Conservation (phyloP, 2,797 vertebrate genomes). For the Phrynocephalus vlangalii region DNA sequence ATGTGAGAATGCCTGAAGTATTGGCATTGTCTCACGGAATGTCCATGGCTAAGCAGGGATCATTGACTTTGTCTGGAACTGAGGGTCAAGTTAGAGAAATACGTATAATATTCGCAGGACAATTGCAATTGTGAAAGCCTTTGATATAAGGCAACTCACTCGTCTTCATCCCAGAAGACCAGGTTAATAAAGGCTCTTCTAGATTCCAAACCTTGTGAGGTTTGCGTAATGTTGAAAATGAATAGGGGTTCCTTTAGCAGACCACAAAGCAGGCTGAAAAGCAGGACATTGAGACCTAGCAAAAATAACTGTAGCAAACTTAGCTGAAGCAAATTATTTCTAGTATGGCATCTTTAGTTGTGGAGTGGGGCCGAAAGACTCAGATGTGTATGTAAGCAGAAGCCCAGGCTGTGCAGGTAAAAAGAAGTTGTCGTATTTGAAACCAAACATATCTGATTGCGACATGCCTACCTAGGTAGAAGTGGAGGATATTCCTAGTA, state of each 20-base stretch:
- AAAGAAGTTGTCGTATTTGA: neutral
- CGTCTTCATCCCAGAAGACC: neutral
- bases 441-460: too few species aligned
- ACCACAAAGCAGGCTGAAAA: neutral
- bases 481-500: too few species aligned
- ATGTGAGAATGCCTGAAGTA: too few species aligned
- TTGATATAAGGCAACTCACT: neutral
- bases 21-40: too few species aligned
- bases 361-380: neutral
- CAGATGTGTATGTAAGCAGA: too few species aligned
- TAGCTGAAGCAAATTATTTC: neutral
- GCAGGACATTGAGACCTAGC: neutral
- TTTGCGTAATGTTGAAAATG: neutral
- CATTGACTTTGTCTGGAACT: conserved; percentile 9
- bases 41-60: too few species aligned
- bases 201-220: neutral
- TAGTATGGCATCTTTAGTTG: neutral
- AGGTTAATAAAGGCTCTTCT: neutral
- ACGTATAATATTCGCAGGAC: neutral
- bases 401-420: neutral
- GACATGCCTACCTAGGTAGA: too few species aligned
- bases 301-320: neutral
- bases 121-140: neutral
- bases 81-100: neutral
- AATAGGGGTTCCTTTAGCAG: neutral